Evolutionary conservation across 2,797 vertebrate genomes (phyloP), one percentile per base, ranked within the genome.

Genomic region (Manis javanica): DNA sequence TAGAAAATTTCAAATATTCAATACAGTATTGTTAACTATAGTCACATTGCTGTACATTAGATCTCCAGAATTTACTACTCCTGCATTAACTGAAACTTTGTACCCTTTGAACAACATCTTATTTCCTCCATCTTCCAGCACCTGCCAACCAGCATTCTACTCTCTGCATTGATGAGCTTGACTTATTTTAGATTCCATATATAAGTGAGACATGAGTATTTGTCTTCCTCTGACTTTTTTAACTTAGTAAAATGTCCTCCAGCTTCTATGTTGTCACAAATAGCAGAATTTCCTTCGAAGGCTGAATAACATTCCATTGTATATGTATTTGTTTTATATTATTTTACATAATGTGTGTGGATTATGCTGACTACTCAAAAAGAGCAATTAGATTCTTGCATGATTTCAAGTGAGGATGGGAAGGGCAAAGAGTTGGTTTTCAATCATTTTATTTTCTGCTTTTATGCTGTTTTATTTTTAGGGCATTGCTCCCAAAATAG

Each of bases 401-500:
- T 18, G 29, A 82, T 83, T 94, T 90, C 68, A 89, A 8, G 4
- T 81, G 68, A 82, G 71, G 37, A 93, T 37, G 53, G 18, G 34
- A 79, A 83, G 68, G 49, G 39, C n/a, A 71, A 83, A 51, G 39
- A 87, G 39, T 3, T 51, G 85, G 2, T 94, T 97, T 95, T 46
- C 10, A 93, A 29, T 96, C 24, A 93, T 95, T 94, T 96, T 72
- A 55, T n/a, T 88, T 92, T 51, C 59, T 77, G 42, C 74, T 95
- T 68, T 88, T 91, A 39, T 95, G 55, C 21, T 96, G 11, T 81
- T 90, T 96, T 97, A n/a, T 96, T 98, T 98, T 94, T 97, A 99
- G 99, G 99, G 99, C 71, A 99, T 99, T 96, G 98, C 98, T 98
- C 99, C 99, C 68, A 98, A 99, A 98, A 93, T 99, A 96, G 99